Evolutionary conservation across 23 tunicate species (phyloP), one percentile per base, ranked within the genome.

Genomic region (Botrylloides violaceus): DNA sequence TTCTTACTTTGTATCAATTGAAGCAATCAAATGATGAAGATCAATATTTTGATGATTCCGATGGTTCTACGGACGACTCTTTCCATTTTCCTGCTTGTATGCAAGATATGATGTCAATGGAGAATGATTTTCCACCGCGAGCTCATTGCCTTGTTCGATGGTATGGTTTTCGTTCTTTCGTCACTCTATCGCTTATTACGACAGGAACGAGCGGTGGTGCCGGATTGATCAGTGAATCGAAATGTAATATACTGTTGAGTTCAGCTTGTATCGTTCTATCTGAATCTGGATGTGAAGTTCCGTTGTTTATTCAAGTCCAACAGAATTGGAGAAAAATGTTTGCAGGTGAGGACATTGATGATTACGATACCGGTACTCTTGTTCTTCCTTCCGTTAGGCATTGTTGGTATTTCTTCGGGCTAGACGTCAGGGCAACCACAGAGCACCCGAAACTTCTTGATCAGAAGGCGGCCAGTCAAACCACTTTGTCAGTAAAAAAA

Each of bases 121-220:
- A 68, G 15, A 95, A 82, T 72, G 99, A 95, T 76, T 95, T 95
- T 75, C 94, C 94, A 20, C 80, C 99, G 22, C 61, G 99, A 47
- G 99, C 96, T 39, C 99, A 95, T 64, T 89, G 96, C 65, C 58
- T 95, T 9, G 96, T 94, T 3, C 78, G 97, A 80, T 90, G 55
- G 53, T 90, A 61, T 71, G 97, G 97, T 2, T 62, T 90, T 23
- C 78, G 97, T 5, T 78, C 85, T 28, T 90, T 90, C 70, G 34
- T 90, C 28, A 71, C 83, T 2, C 73, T 90, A 3, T 65, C 81
- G 19, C 57, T 37, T 20, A 68, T 68, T 27, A 20, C 74, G 6
- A 32, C 74, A 9, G 74, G 74, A 9, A 68, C 49, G 28, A 23
- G 19, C 26, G 68, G 81, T 2, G 59, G 61, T 12, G 62, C 74